These are phyloP conservation scores for Siphlonurus alternatus DNA, from an alignment of 2,888 invertebrate species.

Conservation along the genomic window DNA sequence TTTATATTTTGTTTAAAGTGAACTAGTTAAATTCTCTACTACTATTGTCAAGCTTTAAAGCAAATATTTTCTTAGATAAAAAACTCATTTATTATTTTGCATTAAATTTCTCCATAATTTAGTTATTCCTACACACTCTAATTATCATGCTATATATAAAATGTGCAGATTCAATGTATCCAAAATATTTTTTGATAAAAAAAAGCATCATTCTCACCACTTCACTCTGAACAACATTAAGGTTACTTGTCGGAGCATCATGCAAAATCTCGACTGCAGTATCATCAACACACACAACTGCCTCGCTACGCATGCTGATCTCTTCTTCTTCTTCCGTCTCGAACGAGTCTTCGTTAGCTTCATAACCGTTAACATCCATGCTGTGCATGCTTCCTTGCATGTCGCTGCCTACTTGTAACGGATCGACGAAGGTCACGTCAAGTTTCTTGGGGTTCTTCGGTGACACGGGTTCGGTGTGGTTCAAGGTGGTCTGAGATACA, in stretches of 20 bases:
- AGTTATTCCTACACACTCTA: too few species aligned
- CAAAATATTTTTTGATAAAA: too few species aligned
- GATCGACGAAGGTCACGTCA: background rate
- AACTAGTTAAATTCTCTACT: too few species aligned
- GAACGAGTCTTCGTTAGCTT: background rate
- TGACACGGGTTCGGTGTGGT: background rate
- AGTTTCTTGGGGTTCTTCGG: background rate
- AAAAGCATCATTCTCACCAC: too few species aligned
- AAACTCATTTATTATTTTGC: too few species aligned
- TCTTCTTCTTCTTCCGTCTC: background rate
- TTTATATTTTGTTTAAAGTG: too few species aligned
- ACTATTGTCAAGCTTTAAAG: too few species aligned
- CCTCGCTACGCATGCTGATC: background rate
- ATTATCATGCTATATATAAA: too few species aligned
- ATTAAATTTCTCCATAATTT: too few species aligned
- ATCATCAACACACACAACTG: background rate
- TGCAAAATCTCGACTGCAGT: too few species aligned
- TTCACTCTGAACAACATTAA: background rate
- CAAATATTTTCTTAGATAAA: too few species aligned
- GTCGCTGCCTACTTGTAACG: background rate
- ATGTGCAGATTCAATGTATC: too few species aligned
- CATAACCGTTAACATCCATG: background rate
- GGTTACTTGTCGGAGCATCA: background rate
- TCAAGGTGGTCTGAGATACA: background rate
- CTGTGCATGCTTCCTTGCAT: background rate